Conservation (phyloP, 1,140 invertebrate genomes). For the Rhagoletis pomonella region DNA sequence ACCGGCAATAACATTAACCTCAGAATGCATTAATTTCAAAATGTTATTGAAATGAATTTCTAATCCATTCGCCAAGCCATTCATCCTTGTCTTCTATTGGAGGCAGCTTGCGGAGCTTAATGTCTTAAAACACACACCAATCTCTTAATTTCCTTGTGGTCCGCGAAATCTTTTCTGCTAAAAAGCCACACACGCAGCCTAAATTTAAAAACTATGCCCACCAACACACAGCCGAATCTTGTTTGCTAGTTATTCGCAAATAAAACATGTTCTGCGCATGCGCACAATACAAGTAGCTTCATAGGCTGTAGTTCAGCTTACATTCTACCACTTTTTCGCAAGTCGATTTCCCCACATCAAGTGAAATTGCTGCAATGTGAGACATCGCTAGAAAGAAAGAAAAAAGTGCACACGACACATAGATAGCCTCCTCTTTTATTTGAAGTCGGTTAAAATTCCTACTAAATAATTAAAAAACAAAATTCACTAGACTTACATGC, state of each 20-base stretch:
- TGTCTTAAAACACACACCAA: no score
- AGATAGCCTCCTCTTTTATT: no score
- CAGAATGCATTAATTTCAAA: no score
- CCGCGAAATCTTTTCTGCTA: no score
- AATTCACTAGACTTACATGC: neutral
- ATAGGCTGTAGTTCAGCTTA: neutral
- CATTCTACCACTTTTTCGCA: neutral
- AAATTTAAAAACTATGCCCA: neutral
- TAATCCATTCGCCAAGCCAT: no score
- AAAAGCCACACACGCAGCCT: no score
- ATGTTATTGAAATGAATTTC: no score
- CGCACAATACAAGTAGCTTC: neutral
- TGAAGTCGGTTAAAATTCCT: no score
- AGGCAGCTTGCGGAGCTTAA: no score
- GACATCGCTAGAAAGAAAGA: neutral
- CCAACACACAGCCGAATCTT: neutral
- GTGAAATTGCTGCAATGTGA: neutral
- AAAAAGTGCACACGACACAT: neutral
- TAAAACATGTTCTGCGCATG: neutral
- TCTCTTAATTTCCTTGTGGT: no score
- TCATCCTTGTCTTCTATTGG: no score
- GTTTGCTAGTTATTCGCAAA: neutral
- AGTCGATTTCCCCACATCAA: conserved; percentile 3
- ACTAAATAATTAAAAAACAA: neutral
- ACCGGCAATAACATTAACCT: no score